These are phyloP conservation scores for Corynorhinus townsendii DNA, from an alignment of 2,113 vertebrate genomes.

Conservation along the genomic window DNA sequence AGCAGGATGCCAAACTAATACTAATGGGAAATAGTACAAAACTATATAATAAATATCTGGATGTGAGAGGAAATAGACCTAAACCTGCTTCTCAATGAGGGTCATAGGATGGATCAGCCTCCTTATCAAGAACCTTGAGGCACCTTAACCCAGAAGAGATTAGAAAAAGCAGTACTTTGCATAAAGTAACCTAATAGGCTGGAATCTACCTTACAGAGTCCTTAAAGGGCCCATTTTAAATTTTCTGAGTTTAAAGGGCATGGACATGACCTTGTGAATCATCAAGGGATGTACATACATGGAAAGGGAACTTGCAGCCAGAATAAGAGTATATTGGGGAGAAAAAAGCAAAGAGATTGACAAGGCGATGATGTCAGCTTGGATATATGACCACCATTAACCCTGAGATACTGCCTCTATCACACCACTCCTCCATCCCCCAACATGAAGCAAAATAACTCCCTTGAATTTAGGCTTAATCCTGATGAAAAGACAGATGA, in stretches of 20 bases:
- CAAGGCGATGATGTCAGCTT: background rate
- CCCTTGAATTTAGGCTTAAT: background rate
- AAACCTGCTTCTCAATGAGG: background rate
- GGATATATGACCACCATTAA: background rate
- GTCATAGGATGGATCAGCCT: background rate
- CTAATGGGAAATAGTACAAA: background rate
- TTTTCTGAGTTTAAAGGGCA: background rate
- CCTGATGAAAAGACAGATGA: background rate
- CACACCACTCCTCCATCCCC: accelerated
- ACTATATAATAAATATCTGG: background rate
- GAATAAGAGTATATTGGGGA: background rate
- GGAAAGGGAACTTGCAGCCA: background rate
- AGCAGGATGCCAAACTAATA: background rate
- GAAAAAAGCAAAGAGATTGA: background rate
- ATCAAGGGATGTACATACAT: background rate
- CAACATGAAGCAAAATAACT: background rate
- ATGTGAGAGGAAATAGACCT: background rate
- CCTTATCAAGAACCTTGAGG: background rate
- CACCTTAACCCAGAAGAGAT: background rate
- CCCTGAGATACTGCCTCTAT: background rate
- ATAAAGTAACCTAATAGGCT: background rate
- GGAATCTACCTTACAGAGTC: background rate
- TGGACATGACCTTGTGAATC: background rate
- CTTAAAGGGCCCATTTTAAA: background rate
- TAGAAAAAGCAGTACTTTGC: background rate